phyloP scores from a whole-genome alignment of 2,797 vertebrate genomes.

The Argentina silus region DNA sequence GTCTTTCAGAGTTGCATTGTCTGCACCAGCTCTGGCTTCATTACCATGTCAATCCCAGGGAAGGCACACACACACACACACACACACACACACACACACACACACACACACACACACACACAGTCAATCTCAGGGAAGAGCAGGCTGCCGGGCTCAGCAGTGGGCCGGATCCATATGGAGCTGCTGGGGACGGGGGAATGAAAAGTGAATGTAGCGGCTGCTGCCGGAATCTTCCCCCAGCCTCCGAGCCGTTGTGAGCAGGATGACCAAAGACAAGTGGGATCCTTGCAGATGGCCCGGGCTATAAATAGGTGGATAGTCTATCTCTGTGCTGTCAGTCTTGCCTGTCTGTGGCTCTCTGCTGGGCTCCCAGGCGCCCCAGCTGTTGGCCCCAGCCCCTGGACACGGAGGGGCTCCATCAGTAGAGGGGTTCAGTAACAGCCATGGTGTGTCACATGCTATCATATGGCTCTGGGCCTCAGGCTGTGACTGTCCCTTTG shows the following conservation, averaged over 20 bases:
- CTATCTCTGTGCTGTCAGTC: constrained; percentile 81
- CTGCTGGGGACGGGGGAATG: constrained; percentile 88
- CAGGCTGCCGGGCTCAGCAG: constrained; percentile 87
- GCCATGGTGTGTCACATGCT: constrained; percentile 48
- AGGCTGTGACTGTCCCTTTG: constrained; percentile 27
- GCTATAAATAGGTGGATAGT: constrained; percentile 85
- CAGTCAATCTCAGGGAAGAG: no score
- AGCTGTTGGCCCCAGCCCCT: constrained; percentile 24
- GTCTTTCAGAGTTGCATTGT: constrained; percentile 64
- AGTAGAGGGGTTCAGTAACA: constrained; percentile 58
- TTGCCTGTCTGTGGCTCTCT: constrained; percentile 70
- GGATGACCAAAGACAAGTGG: constrained; percentile 93
- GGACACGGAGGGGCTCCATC: constrained; percentile 28
- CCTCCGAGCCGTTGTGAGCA: constrained; percentile 86
- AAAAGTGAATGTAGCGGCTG: constrained; percentile 94
- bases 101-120: no score
- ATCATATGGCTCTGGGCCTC: constrained; percentile 39
- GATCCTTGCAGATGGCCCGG: constrained; percentile 88
- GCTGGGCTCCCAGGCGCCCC: constrained; percentile 46
- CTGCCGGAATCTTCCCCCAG: constrained; percentile 90
- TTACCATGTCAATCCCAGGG: constrained; percentile 95
- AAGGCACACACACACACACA: constrained; percentile 68
- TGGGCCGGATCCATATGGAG: constrained; percentile 91
- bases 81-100: no score
- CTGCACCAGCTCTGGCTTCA: constrained; percentile 84